Evolutionary conservation across 2,888 invertebrate species (phyloP), one percentile per base, ranked within the genome.

Genomic region (Capitulum mitella): DNA sequence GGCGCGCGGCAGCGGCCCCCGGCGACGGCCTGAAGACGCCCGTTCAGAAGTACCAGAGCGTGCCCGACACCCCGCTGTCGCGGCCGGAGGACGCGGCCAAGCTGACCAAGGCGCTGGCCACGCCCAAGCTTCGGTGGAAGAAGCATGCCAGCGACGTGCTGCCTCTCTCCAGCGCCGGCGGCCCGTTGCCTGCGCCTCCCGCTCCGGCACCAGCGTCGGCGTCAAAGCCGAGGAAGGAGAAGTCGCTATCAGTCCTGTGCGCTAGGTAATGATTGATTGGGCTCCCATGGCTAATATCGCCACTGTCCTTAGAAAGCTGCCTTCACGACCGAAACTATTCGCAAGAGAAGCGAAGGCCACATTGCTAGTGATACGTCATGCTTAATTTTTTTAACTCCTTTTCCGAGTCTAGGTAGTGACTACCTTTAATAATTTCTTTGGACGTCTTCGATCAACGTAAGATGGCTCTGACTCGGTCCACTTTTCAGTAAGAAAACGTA

Each of bases 111-210:
- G 14, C 64, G 34, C 34, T 19, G 64, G n/a, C 12, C 10, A 64
- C 64, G 64, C 34, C 64, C 34, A 64, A 64, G 64, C 22, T 40
- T 37, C 70, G 70, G 34, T 70, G 70, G 70, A 37, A 37, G 70
- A 37, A 37, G 70, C 70, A 37, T 26, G 70, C 70, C 40, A 70
- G 70, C 37, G 70, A 70, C 40, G 70, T 70, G 70, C 26, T 70
- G 37, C 70, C 70, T 0, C 29, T 70, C 10, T 1, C 40, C 1
- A 26, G 34, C 6, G 22, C 26, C 64, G 64, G 6, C 16, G 10
- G 32, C 5, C 29, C 12, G 29, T 29, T 29, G 12, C 8, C 34
- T 3, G 34, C 32, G 34, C 34, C 64, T 6, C 34, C 34, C 14
- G 34, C 64, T 6, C 34, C 32, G 3, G 34, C 34, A 5, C 32